phyloP scores from a whole-genome alignment of 2,797 vertebrate species.

The Scomberomorus guttatus region DNA sequence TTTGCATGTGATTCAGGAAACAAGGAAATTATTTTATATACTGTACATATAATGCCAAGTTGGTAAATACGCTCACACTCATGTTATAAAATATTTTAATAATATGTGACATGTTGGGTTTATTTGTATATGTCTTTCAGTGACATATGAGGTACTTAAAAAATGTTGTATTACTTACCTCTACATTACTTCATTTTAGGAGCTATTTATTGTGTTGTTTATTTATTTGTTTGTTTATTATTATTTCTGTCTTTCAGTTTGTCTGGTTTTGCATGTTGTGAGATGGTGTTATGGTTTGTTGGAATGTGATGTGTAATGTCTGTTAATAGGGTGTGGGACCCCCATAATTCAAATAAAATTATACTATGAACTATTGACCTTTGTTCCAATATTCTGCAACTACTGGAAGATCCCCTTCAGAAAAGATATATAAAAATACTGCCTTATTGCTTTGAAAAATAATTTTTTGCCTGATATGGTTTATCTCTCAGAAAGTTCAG shows the following conservation, averaged over 20 bases:
- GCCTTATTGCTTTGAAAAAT: too few species aligned
- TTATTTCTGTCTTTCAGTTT: not conserved
- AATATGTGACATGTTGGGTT: not conserved
- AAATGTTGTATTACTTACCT: constrained; percentile 9
- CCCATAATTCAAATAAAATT: too few species aligned
- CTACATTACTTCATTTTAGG: not conserved
- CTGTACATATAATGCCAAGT: not conserved
- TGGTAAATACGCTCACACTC: not conserved
- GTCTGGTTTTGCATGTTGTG: too few species aligned
- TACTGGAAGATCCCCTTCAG: too few species aligned
- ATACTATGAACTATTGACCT: too few species aligned
- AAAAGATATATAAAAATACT: too few species aligned
- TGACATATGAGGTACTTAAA: not conserved
- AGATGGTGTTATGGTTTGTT: too few species aligned
- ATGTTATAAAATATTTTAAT: not conserved
- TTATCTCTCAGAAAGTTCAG: too few species aligned
- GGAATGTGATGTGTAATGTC: too few species aligned
- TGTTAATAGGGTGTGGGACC: too few species aligned
- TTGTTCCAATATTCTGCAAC: too few species aligned
- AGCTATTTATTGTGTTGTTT: not conserved
- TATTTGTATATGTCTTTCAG: not conserved
- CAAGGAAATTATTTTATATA: not conserved
- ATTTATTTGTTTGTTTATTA: not conserved
- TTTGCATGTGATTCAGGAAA: not conserved
- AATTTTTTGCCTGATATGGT: too few species aligned